Base-by-base conservation (phyloP, 1,140 invertebrate species). In the Cotesia typhae region DNA sequence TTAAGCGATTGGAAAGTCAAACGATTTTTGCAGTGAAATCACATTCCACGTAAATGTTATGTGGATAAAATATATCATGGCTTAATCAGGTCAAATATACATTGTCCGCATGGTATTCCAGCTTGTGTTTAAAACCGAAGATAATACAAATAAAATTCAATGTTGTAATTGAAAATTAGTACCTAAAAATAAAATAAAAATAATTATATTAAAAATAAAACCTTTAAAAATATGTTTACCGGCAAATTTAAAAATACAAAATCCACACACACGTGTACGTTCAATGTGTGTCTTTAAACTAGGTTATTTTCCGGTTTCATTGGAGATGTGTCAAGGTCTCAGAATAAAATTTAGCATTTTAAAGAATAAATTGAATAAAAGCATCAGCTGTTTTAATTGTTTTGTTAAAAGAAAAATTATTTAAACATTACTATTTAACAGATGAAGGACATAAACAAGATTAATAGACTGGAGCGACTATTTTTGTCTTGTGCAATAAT, bases 401-500 rank as follows among this genome's bases (percentile, higher is more conserved):
- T 9, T 1, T 36, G 9, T 37, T 36, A 3, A 14, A 63, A n/a
- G 7, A 63, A n/a, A 66, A 4, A 47, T 4, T 51, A 53, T 17
- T 55, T n/a, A 5, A 55, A 12, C 28, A 37, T 4, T 52, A 28
- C 53, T 10, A 53, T n/a, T 53, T 37, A 17, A 6, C 4, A 7
- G 4, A 35, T 37, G 4, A 14, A 57, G 20, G 7, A 61, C 20
- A 61, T 12, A 10, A 37, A 61, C 6, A 1, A 35, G 9, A n/a
- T 67, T 67, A 53, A 55, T 55, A 67, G 52, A 67, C 41, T 67
- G 35, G 38, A 52, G 4, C 51, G 53, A 35, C 51, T 67, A 67
- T 55, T 67, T 53, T 67, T 9, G 36, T 67, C 47, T 67, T 67
- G 51, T 67, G 66, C 51, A 67, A 67, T 67, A 67, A 67, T 36